Evolutionary conservation across 2,797 vertebrate genomes (phyloP).

Genomic region (Rhodeus uyekii): DNA sequence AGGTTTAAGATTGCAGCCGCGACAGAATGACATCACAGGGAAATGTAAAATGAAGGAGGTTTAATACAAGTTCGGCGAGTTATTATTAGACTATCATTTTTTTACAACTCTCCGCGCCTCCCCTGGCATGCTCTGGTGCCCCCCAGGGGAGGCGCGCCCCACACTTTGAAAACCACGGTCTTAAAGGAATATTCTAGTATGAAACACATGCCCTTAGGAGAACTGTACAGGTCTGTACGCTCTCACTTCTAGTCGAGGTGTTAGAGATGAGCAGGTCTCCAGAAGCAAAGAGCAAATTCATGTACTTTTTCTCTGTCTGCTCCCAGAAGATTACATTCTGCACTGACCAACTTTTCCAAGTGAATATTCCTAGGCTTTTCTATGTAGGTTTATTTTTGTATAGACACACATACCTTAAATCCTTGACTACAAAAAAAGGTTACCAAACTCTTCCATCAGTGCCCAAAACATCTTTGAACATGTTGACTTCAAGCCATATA

Average conservation of each 20-base stretch:
- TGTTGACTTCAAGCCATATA: conserved; percentile 29
- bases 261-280: neutral
- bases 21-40: no score
- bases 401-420: neutral
- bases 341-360: neutral
- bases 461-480: neutral
- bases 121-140: no score
- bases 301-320: neutral
- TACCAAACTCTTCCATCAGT: neutral
- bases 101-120: no score
- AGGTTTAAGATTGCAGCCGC: no score
- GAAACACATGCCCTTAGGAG: neutral
- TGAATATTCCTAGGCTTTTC: neutral
- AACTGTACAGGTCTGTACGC: no score
- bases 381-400: neutral
- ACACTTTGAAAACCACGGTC: no score
- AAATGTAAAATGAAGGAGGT: no score
- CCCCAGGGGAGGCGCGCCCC: no score
- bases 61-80: no score
- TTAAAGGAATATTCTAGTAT: neutral
- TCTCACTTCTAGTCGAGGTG: neutral
- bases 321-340: neutral
- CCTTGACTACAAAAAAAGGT: neutral
- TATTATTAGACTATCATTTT: no score
- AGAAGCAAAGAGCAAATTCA: conserved; percentile 2